Conservation (phyloP, 2,888 invertebrate species). For the Hirudinaria manillensis region DNA sequence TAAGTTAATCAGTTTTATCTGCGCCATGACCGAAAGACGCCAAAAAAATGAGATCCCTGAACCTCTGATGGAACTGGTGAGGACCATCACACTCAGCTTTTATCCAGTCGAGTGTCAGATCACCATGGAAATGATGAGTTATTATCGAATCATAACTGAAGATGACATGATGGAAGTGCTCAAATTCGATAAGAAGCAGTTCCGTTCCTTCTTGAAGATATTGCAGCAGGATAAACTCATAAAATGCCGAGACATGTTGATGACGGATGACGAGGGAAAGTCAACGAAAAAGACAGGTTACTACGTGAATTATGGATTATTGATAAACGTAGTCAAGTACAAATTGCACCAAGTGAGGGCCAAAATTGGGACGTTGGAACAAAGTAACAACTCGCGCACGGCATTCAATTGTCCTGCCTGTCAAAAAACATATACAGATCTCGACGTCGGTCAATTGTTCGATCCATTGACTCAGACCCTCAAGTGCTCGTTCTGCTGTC, state of each 20-base stretch:
- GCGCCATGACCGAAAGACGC: no score
- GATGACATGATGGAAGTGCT: slow-evolving; percentile 71
- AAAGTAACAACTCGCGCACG: slow-evolving; percentile 74
- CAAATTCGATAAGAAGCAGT: slow-evolving; percentile 83
- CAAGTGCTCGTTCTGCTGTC: not conserved
- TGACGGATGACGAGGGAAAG: slow-evolving; percentile 72
- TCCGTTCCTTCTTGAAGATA: slow-evolving; percentile 70
- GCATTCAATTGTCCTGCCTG: slow-evolving; percentile 89
- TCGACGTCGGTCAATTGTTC: slow-evolving; percentile 64
- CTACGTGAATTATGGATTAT: slow-evolving; percentile 88
- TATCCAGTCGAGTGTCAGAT: slow-evolving; percentile 87
- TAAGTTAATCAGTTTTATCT: no score
- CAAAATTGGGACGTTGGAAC: slow-evolving; percentile 87
- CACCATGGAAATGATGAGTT: slow-evolving; percentile 87
- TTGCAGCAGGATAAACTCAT: slow-evolving; percentile 81
- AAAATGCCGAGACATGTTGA: slow-evolving; percentile 72
- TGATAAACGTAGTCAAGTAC: slow-evolving; percentile 94
- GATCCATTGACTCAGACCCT: not conserved
- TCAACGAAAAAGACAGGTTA: slow-evolving; percentile 90
- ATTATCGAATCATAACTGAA: slow-evolving; percentile 74
- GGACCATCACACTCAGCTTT: slow-evolving; percentile 84
- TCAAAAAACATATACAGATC: slow-evolving; percentile 86
- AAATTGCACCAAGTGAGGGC: slow-evolving; percentile 91
- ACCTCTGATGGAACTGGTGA: slow-evolving; percentile 60
- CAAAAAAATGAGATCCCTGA: no score